Percentiles rank a stretch among this genome's conserved stretches.
Evolutionary conservation across 2,113 vertebrate genomes (phyloP).

Genomic region (Trinectes maculatus): DNA sequence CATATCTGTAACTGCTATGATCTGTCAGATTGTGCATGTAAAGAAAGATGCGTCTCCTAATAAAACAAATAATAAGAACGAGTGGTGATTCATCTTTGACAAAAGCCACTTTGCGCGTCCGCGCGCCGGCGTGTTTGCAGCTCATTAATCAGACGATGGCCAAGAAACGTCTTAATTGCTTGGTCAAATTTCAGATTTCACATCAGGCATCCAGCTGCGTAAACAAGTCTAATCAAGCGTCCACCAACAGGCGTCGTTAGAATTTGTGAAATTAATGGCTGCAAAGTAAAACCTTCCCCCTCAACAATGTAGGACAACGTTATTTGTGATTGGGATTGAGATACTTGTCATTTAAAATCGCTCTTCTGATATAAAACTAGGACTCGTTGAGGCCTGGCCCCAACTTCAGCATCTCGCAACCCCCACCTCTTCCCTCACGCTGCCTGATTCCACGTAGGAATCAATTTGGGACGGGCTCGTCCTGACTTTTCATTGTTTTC

Average conservation of each 20-base stretch:
- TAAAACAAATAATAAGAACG: neutral
- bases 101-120: neutral
- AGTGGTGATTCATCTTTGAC: neutral
- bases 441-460: constrained; percentile 68
- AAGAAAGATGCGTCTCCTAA: neutral
- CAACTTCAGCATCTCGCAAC: constrained; percentile 25
- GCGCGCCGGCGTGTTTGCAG: neutral
- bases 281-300: neutral
- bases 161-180: neutral
- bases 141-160: neutral
- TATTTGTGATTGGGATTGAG: constrained; percentile 1
- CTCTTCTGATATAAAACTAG: neutral
- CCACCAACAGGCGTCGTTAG: constrained; percentile 2
- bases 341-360: neutral
- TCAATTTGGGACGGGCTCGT: constrained; percentile 64
- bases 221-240: neutral
- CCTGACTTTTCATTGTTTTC: constrained; percentile 71
- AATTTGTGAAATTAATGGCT: neutral
- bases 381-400: neutral
- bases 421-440: constrained; percentile 15
- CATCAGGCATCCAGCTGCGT: neutral
- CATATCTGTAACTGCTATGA: too few species aligned
- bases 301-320: neutral
- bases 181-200: constrained; percentile 7
- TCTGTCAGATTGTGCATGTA: neutral